phyloP scores from a whole-genome alignment of 2,888 invertebrate genomes.

The Polyommatus icarus region DNA sequence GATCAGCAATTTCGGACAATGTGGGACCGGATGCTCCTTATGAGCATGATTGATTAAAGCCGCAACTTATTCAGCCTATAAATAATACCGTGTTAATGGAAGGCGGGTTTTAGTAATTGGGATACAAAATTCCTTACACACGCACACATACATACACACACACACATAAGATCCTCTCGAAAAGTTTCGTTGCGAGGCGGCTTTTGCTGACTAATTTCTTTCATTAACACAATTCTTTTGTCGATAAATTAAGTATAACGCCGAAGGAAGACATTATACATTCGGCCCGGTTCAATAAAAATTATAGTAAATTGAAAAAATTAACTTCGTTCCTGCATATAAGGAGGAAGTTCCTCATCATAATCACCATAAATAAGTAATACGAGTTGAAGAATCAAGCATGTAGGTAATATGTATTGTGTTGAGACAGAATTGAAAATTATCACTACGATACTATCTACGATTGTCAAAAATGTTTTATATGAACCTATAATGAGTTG shows the following conservation, averaged over 20 bases:
- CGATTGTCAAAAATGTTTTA: too few species aligned
- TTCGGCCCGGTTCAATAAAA: slow-evolving; percentile 24
- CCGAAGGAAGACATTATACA: slow-evolving; percentile 11
- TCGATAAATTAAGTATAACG: slow-evolving; percentile 15
- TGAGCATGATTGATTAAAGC: slow-evolving; percentile 72
- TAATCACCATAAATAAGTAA: not conserved
- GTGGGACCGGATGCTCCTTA: slow-evolving; percentile 63
- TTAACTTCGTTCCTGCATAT: not conserved
- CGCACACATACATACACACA: slow-evolving; percentile 35
- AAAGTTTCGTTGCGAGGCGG: slow-evolving; percentile 18
- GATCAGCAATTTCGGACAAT: slow-evolving; percentile 44
- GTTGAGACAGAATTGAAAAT: not conserved
- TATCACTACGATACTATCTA: not conserved
- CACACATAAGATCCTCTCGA: slow-evolving; percentile 31
- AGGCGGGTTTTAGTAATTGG: slow-evolving; percentile 67
- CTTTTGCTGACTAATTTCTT: slow-evolving; percentile 27
- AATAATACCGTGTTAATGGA: slow-evolving; percentile 73
- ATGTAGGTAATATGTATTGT: not conserved
- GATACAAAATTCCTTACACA: slow-evolving; percentile 67
- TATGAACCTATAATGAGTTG: too few species aligned
- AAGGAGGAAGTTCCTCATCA: slow-evolving; percentile 7
- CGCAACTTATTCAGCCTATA: slow-evolving; percentile 73
- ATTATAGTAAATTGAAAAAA: slow-evolving; percentile 25
- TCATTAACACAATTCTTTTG: slow-evolving; percentile 21
- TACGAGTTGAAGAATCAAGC: not conserved